Percentiles rank a stretch among this genome's conserved stretches.
Evolutionary conservation across 2,888 invertebrate genomes (phyloP).

Genomic region (Cactoblastis cactorum): DNA sequence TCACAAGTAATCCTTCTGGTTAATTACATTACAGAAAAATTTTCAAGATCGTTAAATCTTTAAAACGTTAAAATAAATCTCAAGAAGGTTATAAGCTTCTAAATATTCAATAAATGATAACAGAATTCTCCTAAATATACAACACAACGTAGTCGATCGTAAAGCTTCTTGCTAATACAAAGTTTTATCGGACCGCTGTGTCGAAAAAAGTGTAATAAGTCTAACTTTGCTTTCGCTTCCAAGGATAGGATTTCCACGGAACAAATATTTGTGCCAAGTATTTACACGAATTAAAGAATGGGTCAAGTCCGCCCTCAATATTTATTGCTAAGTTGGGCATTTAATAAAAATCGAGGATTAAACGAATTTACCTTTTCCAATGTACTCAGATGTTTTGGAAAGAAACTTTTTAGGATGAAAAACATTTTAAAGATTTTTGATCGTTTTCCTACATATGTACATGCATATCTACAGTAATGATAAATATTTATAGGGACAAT

Average conservation of each 20-base stretch:
- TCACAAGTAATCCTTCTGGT: no score
- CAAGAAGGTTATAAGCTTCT: background rate
- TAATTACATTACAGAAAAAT: no score
- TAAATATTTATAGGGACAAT: no score
- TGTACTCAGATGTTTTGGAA: no score
- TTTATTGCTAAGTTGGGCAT: background rate
- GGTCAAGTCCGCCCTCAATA: background rate
- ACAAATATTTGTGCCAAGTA: slow-evolving; percentile 1
- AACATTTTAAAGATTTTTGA: no score
- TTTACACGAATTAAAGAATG: background rate
- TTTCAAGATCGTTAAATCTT: no score
- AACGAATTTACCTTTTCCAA: no score
- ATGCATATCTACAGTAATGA: no score
- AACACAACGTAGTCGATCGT: background rate
- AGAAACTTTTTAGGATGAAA: no score
- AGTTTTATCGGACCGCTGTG: background rate
- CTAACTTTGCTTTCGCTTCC: background rate
- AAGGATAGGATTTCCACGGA: background rate
- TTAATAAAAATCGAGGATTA: no score
- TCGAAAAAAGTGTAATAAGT: background rate
- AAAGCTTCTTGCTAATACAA: background rate
- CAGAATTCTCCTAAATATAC: background rate
- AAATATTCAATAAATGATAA: background rate
- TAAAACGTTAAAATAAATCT: no score
- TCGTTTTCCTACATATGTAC: no score